Percentiles rank a stretch among this genome's conserved stretches.
Evolutionary conservation across 1,140 invertebrate genomes (phyloP).

Genomic region (Cotesia vestalis): DNA sequence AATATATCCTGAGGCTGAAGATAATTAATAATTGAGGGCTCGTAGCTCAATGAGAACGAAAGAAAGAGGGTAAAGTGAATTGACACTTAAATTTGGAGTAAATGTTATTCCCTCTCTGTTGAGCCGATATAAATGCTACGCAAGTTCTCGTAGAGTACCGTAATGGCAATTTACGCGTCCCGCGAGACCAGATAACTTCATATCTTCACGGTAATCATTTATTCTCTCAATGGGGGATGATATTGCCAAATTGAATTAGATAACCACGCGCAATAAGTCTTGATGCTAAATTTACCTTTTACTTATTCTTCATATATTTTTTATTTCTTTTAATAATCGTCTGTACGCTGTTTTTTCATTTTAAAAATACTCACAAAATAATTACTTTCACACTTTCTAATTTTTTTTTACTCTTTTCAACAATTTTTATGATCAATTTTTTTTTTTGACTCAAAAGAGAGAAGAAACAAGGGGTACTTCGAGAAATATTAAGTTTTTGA

Average conservation of each 20-base stretch:
- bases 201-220: slow-evolving; percentile 65
- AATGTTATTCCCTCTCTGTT: slow-evolving; percentile 33
- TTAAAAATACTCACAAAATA: no score
- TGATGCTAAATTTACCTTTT: slow-evolving; percentile 39
- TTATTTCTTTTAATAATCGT: background rate
- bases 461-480: no score
- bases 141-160: slow-evolving; percentile 48
- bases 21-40: slow-evolving; percentile 61
- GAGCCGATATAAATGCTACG: slow-evolving; percentile 37
- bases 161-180: slow-evolving; percentile 67
- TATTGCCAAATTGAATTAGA: slow-evolving; percentile 67
- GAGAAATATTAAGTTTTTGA: no score
- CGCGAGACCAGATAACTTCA: slow-evolving; percentile 64
- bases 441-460: no score
- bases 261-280: slow-evolving; percentile 57
- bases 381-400: background rate
- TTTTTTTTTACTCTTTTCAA: background rate
- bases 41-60: slow-evolving; percentile 4
- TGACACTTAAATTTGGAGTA: slow-evolving; percentile 8
- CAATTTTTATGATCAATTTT: no score
- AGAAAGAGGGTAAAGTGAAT: background rate
- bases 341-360: background rate
- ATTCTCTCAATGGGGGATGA: slow-evolving; percentile 63
- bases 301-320: background rate
- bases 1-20: slow-evolving; percentile 42